Evolutionary conservation across 64 coral and sea anemone species (phyloP).

Genomic region (Porites lutea): DNA sequence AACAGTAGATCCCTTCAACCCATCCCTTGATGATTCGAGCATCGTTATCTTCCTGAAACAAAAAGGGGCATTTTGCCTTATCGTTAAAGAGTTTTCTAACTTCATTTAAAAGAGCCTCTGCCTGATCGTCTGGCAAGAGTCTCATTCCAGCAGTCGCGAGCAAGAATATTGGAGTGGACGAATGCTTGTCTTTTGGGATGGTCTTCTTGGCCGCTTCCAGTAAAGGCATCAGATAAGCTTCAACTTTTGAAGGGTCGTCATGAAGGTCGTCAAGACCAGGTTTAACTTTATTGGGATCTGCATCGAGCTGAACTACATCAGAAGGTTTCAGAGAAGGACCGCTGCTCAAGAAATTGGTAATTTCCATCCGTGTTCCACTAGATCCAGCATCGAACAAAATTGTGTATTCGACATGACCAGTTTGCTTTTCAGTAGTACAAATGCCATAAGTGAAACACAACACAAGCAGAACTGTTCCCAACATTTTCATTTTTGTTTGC

Average conservation of each 20-base stretch:
- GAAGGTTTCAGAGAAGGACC: not conserved
- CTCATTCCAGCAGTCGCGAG: conserved; percentile 17
- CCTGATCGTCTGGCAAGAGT: conserved; percentile 5
- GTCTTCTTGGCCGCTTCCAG: not conserved
- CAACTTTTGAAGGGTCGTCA: conserved; percentile 2
- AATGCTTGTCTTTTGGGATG: conserved; percentile 31
- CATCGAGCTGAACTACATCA: not conserved
- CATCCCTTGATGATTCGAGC: not conserved
- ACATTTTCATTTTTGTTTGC: not conserved
- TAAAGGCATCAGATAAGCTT: not conserved
- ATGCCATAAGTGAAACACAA: not conserved
- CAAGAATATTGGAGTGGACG: conserved; percentile 1
- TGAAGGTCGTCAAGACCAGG: not conserved
- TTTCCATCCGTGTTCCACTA: conserved; percentile 12
- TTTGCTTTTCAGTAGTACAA: not conserved
- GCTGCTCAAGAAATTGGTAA: not conserved
- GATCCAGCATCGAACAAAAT: conserved; percentile 19
- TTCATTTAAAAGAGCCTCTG: conserved; percentile 13
- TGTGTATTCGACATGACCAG: not conserved
- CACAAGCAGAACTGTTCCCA: not conserved
- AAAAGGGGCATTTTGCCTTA: conserved; percentile 5
- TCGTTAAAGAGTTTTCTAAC: conserved; percentile 22
- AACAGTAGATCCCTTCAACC: conserved; percentile 45
- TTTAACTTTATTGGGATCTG: not conserved
- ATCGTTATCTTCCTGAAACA: conserved; percentile 2